Evolutionary conservation across 2,797 vertebrate species (phyloP), one percentile per base, ranked within the genome.

Genomic region (Schizothorax lantsangensis): DNA sequence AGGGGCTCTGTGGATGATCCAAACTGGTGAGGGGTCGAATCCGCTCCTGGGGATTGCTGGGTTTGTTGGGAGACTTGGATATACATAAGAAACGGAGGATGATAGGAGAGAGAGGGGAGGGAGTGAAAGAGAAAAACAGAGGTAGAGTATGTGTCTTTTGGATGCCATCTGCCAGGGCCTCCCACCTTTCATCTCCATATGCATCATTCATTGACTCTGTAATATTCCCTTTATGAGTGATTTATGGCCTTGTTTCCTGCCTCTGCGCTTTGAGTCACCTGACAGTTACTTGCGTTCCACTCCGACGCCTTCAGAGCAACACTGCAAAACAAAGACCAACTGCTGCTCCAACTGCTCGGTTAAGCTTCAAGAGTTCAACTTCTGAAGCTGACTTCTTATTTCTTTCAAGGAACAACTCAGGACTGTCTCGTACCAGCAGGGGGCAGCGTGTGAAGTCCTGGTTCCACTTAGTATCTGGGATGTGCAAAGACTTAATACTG

Each of bases 1-100:
- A 99, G 1, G 98, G 98, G 92, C 97, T 99, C 89, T 98, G 97
- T 19, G 97, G 97, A 79, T 99, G 97, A 92, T 98, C 98, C 90
- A 98, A 91, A 88, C 98, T 99, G 88, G 97, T 98, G 89, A 99
- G 92, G 5, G 97, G 97, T 69, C 97, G 95, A 88, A 99, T 99
- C 94, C 97, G 97, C 92, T 98, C 97, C 91, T 98, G 97, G 87
- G 98, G 98, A 86, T 96, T 91, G 33, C 96, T 96, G 86, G 97
- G 97, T 88, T 97, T 97, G 93, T 98, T 99, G 72, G 98, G 97
- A 45, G 98, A 97, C 98, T 99, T 91, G 40, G 87, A 91, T 14
- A 87, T 4, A n/a, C 0, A 71, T 4, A 83, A 26, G 30, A 81
- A 47, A 59, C 9, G 10, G 49, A 71, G 2, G n/a, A 36, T 9